Conservation (phyloP, 2,888 invertebrate species). For the Tetheella fluctuosa region DNA sequence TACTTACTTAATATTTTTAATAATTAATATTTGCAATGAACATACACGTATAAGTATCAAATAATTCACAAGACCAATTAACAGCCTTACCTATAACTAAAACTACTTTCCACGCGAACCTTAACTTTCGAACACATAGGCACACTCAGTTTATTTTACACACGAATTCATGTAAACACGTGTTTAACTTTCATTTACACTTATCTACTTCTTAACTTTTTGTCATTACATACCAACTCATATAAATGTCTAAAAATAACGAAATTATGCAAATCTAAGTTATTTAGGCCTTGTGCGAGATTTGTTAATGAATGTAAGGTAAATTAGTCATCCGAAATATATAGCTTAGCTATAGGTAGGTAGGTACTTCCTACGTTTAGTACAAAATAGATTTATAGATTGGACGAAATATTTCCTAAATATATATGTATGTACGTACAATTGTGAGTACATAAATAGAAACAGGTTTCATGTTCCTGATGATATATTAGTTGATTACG, state of each 20-base stretch:
- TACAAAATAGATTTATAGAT: background rate
- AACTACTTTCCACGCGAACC: no score
- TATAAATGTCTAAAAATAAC: background rate
- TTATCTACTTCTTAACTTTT: no score
- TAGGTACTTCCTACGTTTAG: background rate
- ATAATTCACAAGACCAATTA: no score
- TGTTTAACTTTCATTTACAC: no score
- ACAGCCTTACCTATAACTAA: no score
- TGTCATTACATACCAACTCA: background rate
- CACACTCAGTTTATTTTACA: no score
- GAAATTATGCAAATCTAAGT: background rate
- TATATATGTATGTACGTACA: background rate
- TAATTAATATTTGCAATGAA: no score
- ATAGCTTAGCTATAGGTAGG: background rate
- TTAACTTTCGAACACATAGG: no score
- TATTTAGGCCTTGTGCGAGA: background rate
- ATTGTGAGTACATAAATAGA: background rate
- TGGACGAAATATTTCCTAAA: background rate
- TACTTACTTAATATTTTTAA: no score
- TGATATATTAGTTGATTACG: background rate
- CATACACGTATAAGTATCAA: no score
- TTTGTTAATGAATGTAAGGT: background rate
- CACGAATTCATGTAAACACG: no score
- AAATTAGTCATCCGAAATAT: no score
- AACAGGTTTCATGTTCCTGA: background rate